These are phyloP conservation scores for Epinephelus fuscoguttatus DNA, from an alignment of 2,113 vertebrate species.

Conservation along the genomic window DNA sequence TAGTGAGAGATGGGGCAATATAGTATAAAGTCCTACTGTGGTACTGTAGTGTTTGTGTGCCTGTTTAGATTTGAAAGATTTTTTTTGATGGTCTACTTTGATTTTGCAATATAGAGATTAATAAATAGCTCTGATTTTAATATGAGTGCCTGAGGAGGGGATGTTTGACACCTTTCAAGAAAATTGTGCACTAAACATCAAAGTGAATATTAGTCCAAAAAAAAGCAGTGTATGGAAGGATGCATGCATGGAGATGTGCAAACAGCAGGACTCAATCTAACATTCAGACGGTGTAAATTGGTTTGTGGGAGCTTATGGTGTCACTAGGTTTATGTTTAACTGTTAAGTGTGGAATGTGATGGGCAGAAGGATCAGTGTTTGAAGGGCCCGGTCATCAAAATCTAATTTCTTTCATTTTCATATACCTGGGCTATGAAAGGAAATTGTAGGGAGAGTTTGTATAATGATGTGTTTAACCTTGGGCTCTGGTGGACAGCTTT, in stretches of 20 bases:
- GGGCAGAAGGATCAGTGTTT: background rate
- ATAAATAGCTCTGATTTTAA: no score
- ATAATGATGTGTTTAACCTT: background rate
- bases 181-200: background rate
- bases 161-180: background rate
- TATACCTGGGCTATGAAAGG: background rate
- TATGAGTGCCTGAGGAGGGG: background rate
- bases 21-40: background rate
- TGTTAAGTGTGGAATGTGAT: background rate
- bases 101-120: no score
- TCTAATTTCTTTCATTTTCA: background rate
- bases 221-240: background rate
- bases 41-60: background rate
- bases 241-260: background rate
- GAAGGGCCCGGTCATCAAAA: background rate
- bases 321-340: background rate
- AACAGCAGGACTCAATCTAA: background rate
- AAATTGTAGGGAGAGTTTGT: background rate
- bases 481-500: background rate
- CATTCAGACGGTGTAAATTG: background rate
- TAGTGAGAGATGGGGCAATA: background rate
- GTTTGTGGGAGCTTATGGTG: background rate
- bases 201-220: background rate
- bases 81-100: background rate
- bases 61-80: background rate